Conservation (phyloP, 2,113 vertebrate species). For the Pogonocichla stellata region DNA sequence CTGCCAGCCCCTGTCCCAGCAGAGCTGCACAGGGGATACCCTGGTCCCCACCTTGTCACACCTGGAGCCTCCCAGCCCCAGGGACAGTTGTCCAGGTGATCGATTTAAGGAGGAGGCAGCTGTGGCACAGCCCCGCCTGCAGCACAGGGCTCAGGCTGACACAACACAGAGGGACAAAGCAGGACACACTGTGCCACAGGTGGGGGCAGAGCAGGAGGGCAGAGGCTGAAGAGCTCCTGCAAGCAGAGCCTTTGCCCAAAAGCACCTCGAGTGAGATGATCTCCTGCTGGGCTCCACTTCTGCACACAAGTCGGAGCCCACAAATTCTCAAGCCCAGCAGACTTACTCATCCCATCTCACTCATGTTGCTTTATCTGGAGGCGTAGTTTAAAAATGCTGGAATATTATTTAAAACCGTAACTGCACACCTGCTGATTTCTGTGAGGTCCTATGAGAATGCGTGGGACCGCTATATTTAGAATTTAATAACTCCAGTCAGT, state of each 20-base stretch:
- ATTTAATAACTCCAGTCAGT: background rate
- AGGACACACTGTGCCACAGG: rapidly evolving
- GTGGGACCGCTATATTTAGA: background rate
- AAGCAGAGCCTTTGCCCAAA: rapidly evolving
- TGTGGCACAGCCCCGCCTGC: background rate
- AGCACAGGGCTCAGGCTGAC: background rate
- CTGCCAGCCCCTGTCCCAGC: background rate
- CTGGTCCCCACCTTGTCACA: background rate
- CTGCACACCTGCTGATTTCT: background rate
- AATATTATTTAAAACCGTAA: background rate
- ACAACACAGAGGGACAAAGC: background rate
- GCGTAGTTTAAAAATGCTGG: background rate
- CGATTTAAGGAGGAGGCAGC: background rate
- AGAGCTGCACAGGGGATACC: background rate
- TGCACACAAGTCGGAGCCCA: background rate
- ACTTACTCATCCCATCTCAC: background rate
- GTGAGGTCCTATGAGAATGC: background rate
- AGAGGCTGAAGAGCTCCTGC: background rate
- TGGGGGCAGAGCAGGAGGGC: rapidly evolving
- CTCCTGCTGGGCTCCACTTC: background rate
- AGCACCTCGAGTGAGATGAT: background rate
- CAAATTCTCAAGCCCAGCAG: background rate
- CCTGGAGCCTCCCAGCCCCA: background rate
- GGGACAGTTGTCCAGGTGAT: background rate
- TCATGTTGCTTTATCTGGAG: background rate